Evolutionary conservation across 2,888 invertebrate genomes (phyloP).

Genomic region (Parnassius orleans): DNA sequence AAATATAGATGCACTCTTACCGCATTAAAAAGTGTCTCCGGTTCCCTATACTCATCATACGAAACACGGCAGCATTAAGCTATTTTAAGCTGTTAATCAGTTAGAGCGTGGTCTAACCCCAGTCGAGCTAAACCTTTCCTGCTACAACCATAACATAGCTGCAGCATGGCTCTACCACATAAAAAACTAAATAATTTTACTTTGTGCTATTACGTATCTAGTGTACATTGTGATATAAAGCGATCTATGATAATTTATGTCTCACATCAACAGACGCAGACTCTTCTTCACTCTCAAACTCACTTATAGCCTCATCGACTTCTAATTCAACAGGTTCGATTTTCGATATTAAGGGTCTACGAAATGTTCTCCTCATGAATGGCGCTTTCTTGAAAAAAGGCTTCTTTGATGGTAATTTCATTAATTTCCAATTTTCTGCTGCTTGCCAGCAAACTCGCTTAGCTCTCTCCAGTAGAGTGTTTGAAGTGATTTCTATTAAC

Average conservation of each 20-base stretch:
- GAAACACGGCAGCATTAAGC: no score
- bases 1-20: no score
- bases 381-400: conserved; percentile 3
- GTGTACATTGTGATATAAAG: no score
- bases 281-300: conserved; percentile 1
- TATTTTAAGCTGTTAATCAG: no score
- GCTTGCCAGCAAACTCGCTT: conserved; percentile 18
- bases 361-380: conserved; percentile 1
- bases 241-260: neutral
- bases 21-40: no score
- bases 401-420: conserved; percentile 12
- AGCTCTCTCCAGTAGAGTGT: conserved; percentile 16
- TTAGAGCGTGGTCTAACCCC: no score
- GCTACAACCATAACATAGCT: no score
- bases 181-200: no score
- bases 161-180: no score
- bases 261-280: conserved; percentile 9
- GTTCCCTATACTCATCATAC: no score
- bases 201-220: no score
- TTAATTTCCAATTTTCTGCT: conserved; percentile 21
- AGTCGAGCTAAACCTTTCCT: no score
- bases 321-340: neutral
- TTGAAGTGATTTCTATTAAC: conserved; percentile 18
- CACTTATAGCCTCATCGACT: neutral
- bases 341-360: conserved; percentile 5